Percentiles rank a stretch among this genome's conserved stretches.
Evolutionary conservation across 2,797 vertebrate genomes (phyloP).

Genomic region (Hoplostethus atlanticus): DNA sequence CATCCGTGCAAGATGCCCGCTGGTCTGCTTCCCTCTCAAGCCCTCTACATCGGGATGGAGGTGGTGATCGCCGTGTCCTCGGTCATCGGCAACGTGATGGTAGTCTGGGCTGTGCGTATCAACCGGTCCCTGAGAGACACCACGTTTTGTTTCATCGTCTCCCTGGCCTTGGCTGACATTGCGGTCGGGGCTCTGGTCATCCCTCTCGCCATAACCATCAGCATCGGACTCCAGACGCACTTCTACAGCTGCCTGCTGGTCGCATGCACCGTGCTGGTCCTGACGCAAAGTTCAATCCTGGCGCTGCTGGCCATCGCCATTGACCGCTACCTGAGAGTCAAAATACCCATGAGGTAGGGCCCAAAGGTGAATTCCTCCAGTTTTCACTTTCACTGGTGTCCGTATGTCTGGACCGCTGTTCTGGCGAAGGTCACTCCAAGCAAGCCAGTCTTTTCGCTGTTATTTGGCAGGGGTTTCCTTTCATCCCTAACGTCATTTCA

Average conservation of each 20-base stretch:
- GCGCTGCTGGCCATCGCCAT: slow-evolving; percentile 94
- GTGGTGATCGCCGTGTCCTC: slow-evolving; percentile 92
- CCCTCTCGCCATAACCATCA: slow-evolving; percentile 93
- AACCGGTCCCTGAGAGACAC: slow-evolving; percentile 92
- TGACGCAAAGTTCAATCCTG: slow-evolving; percentile 96
- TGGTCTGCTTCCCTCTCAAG: slow-evolving; percentile 80
- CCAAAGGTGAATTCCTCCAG: slow-evolving; percentile 62
- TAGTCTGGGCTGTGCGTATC: slow-evolving; percentile 94
- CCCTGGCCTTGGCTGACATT: slow-evolving; percentile 93
- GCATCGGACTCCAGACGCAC: slow-evolving; percentile 88
- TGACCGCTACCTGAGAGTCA: slow-evolving; percentile 94
- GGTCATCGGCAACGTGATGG: slow-evolving; percentile 94
- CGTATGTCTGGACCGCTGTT: slow-evolving; percentile 50
- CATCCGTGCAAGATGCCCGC: slow-evolving; percentile 80
- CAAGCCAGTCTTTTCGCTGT: neutral
- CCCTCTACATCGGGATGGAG: slow-evolving; percentile 92
- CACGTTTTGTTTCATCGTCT: slow-evolving; percentile 95
- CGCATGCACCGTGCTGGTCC: slow-evolving; percentile 92
- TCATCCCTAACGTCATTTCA: too few relatives aligned
- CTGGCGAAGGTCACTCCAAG: slow-evolving; percentile 25
- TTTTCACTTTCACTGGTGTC: slow-evolving; percentile 33
- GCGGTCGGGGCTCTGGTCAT: slow-evolving; percentile 94
- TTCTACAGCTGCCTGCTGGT: slow-evolving; percentile 93
- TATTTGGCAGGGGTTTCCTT: slow-evolving; percentile 4
- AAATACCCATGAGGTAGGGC: slow-evolving; percentile 94